Evolutionary conservation across 2,888 invertebrate species (phyloP).

Genomic region (Rhagophthalmus giganteus): DNA sequence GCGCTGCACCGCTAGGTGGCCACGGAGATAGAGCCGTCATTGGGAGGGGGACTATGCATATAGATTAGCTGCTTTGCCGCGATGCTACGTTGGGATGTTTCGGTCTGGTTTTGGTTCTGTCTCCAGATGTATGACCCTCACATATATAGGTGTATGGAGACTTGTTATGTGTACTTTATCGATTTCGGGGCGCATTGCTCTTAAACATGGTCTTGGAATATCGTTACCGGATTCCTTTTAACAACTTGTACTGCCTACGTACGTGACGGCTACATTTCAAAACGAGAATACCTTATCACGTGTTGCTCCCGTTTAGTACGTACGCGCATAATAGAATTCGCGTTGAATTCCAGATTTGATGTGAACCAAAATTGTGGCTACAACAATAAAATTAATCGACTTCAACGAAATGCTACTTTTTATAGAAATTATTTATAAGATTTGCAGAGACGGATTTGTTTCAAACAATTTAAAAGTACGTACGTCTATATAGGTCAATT

Average conservation of each 20-base stretch:
- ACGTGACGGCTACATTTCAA: too few relatives aligned
- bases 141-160: constrained; percentile 28
- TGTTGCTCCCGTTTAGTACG: too few relatives aligned
- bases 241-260: too few relatives aligned
- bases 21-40: constrained; percentile 55
- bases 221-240: neutral
- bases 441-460: too few relatives aligned
- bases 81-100: constrained; percentile 34
- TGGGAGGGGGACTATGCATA: constrained; percentile 56
- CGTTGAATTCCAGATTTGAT: too few relatives aligned
- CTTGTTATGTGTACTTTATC: constrained; percentile 28
- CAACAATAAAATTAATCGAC: neutral
- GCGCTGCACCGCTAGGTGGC: constrained; percentile 46
- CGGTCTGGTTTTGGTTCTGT: constrained; percentile 31
- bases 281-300: too few relatives aligned
- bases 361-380: too few relatives aligned
- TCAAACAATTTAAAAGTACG: too few relatives aligned
- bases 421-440: too few relatives aligned
- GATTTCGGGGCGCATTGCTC: constrained; percentile 11
- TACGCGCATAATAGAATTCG: too few relatives aligned
- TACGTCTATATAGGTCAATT: too few relatives aligned
- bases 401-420: neutral
- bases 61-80: constrained; percentile 61
- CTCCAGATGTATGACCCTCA: constrained; percentile 33
- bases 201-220: neutral